Evolutionary conservation across 1,140 invertebrate species (phyloP).

Genomic region (Calosoma granatense): DNA sequence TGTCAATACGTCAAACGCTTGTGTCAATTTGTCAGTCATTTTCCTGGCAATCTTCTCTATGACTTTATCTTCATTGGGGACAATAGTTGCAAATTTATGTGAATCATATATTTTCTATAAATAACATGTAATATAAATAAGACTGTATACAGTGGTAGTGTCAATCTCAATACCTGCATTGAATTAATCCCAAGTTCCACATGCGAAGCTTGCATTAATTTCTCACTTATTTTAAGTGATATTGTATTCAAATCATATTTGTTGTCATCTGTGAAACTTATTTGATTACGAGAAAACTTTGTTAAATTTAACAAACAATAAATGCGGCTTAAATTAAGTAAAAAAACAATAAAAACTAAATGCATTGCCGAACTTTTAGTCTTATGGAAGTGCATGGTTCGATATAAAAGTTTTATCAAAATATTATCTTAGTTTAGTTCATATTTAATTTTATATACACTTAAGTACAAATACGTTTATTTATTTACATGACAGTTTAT

Average conservation of each 20-base stretch:
- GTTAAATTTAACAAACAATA: neutral
- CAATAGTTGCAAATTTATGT: constrained; percentile 29
- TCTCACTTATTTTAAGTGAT: constrained; percentile 15
- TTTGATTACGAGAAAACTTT: neutral
- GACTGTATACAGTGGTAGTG: constrained; percentile 40
- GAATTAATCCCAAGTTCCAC: constrained; percentile 45
- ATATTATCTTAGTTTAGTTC: no score
- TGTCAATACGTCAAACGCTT: constrained; percentile 31
- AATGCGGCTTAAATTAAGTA: neutral
- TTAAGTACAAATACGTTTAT: no score
- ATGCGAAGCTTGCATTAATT: constrained; percentile 35
- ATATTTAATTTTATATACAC: no score
- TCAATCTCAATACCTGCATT: constrained; percentile 45
- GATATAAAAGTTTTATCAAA: no score
- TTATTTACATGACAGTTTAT: no score
- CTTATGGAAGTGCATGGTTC: neutral
- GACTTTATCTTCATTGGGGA: constrained; percentile 26
- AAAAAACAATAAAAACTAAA: neutral
- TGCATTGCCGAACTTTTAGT: neutral
- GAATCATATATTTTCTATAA: constrained; percentile 38
- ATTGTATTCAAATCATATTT: constrained; percentile 15
- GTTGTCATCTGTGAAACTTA: neutral
- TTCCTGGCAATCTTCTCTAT: constrained; percentile 34
- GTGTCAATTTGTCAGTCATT: constrained; percentile 33
- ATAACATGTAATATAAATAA: neutral